phyloP scores from a whole-genome alignment of 2,113 vertebrate genomes.

The Cercopithecus mona region DNA sequence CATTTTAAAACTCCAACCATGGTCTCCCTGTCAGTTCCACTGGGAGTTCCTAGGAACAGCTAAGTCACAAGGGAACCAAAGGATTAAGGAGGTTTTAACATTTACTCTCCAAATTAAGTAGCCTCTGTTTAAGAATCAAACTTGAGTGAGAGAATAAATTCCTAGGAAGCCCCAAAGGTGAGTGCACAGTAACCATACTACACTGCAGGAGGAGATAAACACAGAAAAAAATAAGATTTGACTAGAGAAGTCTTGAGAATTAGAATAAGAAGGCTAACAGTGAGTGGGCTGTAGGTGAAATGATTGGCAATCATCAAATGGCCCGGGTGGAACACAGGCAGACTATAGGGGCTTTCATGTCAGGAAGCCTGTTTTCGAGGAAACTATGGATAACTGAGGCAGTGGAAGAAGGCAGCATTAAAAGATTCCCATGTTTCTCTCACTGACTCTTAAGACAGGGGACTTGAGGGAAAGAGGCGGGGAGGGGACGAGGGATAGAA shows the following conservation, averaged over 20 bases:
- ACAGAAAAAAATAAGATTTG: neutral
- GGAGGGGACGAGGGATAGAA: no score
- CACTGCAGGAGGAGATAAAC: neutral
- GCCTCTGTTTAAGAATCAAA: neutral
- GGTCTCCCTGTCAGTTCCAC: neutral
- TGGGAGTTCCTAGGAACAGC: neutral
- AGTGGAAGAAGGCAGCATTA: neutral
- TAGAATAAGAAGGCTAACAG: neutral
- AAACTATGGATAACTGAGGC: neutral
- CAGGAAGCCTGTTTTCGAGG: neutral
- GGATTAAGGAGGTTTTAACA: neutral
- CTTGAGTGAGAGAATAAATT: neutral
- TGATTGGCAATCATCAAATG: neutral
- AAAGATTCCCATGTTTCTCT: neutral
- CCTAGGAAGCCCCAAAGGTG: neutral
- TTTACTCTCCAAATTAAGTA: neutral
- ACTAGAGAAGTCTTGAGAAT: neutral
- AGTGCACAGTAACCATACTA: neutral
- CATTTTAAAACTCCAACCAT: neutral
- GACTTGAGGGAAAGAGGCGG: neutral
- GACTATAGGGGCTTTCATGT: neutral
- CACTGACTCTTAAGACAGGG: neutral
- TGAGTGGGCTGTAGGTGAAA: neutral
- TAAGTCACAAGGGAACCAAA: neutral
- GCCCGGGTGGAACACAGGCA: neutral